Evolutionary conservation across 2,113 vertebrate species (phyloP), one percentile per base, ranked within the genome.

Genomic region (Anarrhichthys ocellatus): DNA sequence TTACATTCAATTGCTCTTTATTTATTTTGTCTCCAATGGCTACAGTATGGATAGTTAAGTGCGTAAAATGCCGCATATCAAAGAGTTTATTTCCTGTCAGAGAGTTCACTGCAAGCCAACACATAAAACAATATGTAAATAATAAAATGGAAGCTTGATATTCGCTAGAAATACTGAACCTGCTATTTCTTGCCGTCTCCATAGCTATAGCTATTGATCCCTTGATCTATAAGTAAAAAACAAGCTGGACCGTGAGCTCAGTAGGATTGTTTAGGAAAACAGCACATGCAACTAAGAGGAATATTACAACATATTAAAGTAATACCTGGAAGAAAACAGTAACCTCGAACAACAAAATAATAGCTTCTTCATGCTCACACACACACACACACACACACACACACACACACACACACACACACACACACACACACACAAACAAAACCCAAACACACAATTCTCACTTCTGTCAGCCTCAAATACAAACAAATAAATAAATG

Each of bases 401-500:
- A 72, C 9, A 84, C 29, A 50, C 71, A 80, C 34, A 68, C 6
- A 82, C 65, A 24, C 44, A 40, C 38, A 83, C 67, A 22, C 10
- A 29, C 73, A 88, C 22, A 38, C 70, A 65, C 82, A 72, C 9
- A 84, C 29, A 50, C 71, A 80, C 34, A 68, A 4, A 82, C 65
- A 24, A 68, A 4, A 82, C 71, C 71, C 27, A 75, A 8, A 82
- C 56, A 67, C 73, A 80, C 80, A 83, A 80, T 66, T 67, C 81
- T 73, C 67, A 75, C 74, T 84, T 83, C 87, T 89, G 83, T 84
- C 89, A 78, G 84, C 70, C 79, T 91, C 84, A 89, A 93, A 94
- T 89, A 92, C 90, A 93, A 94, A 94, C 92, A 94, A 88, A 92
- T 94, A 93, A 94, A 94, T 93, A 92, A 94, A 89, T 92, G 67